These are phyloP conservation scores for Drosophila siamana DNA, from an alignment of 2,888 invertebrate genomes.

Conservation along the genomic window DNA sequence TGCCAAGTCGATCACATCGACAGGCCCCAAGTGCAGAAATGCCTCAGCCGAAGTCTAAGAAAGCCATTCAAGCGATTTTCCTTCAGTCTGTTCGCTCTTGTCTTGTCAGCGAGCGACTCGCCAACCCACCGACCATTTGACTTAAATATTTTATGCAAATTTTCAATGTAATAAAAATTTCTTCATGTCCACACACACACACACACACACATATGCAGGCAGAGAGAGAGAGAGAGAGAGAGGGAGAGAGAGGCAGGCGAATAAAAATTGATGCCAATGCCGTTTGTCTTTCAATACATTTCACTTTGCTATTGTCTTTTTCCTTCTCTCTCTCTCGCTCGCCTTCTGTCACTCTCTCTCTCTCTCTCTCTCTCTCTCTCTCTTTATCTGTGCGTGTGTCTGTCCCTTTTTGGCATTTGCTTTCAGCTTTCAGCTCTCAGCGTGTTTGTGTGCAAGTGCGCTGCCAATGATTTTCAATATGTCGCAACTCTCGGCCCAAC, in stretches of 20 bases:
- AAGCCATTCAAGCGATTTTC: slow-evolving; percentile 25
- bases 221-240: slow-evolving; percentile 10
- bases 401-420: slow-evolving; percentile 22
- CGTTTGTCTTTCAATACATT: slow-evolving; percentile 78
- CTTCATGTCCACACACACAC: slow-evolving; percentile 43
- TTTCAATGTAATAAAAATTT: slow-evolving; percentile 80
- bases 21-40: slow-evolving; percentile 5
- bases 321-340: neutral
- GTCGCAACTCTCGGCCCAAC: slow-evolving; percentile 71
- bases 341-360: neutral
- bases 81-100: neutral
- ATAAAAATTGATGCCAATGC: slow-evolving; percentile 78
- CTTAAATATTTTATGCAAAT: slow-evolving; percentile 82
- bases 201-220: slow-evolving; percentile 22
- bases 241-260: slow-evolving; percentile 33
- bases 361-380: neutral
- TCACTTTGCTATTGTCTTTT: slow-evolving; percentile 19
- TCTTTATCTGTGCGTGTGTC: neutral
- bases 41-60: slow-evolving; percentile 11
- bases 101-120: neutral
- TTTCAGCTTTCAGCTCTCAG: slow-evolving; percentile 24
- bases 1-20: slow-evolving; percentile 34
- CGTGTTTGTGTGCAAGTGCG: slow-evolving; percentile 47
- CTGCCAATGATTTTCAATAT: slow-evolving; percentile 77
- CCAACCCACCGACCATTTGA: slow-evolving; percentile 59